A percentile compares a stretch with the other conserved stretches of the same genome.
phyloP scores from a whole-genome alignment of 2,113 vertebrate species.

The Morone chrysops region DNA sequence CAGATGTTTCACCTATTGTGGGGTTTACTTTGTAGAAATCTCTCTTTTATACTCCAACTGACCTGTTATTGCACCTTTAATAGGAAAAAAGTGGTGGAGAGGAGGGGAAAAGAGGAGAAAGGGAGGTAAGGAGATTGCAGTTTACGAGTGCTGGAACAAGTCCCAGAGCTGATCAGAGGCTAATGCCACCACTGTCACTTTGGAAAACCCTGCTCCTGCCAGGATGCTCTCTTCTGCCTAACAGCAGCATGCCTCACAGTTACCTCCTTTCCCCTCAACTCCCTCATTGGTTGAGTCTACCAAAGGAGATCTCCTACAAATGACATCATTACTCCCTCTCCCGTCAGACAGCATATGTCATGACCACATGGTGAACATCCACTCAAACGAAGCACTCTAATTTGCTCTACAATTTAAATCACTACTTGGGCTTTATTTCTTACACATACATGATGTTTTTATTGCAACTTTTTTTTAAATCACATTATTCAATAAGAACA shows the following conservation, averaged over 20 bases:
- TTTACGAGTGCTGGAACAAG: constrained; percentile 52
- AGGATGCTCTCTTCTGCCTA: constrained; percentile 73
- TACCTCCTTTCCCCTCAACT: constrained; percentile 43
- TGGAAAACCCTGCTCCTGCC: constrained; percentile 65
- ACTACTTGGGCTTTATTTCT: background rate
- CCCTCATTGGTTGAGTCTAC: constrained; percentile 62
- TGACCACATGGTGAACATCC: constrained; percentile 46
- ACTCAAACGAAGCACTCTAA: constrained; percentile 4
- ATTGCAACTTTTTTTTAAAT: background rate
- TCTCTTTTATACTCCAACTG: background rate
- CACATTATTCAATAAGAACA: constrained; percentile 5
- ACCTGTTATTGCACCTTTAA: constrained; percentile 13
- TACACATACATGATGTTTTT: background rate
- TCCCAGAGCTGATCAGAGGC: constrained; percentile 63
- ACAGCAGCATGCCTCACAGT: constrained; percentile 66
- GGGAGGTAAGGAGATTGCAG: constrained; percentile 20
- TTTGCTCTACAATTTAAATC: constrained; percentile 13
- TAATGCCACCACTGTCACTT: constrained; percentile 52
- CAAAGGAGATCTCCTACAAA: constrained; percentile 57
- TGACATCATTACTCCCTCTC: constrained; percentile 62
- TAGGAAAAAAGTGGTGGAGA: constrained; percentile 15
- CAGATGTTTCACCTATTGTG: background rate
- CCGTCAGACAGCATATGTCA: constrained; percentile 43
- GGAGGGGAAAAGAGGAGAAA: constrained; percentile 1
- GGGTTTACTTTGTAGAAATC: background rate